Percentiles rank a stretch among this genome's conserved stretches.
Conservation (phyloP, 2,888 invertebrate genomes). For the Balanococcus diminutus region DNA sequence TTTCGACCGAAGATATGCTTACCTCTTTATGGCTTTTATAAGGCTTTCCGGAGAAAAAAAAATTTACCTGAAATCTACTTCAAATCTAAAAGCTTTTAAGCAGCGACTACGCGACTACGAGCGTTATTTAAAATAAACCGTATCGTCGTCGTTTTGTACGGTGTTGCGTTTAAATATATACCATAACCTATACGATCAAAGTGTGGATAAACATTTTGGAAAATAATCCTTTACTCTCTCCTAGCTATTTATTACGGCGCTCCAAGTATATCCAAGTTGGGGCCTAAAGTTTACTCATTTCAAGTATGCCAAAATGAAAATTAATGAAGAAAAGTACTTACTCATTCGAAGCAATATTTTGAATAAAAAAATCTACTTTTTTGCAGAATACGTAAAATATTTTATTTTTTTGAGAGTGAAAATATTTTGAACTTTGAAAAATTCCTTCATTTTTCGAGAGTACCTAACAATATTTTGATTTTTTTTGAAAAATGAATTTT, state of each 20-base stretch:
- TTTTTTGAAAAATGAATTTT: too few relatives aligned
- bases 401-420: too few relatives aligned
- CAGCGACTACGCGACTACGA: conserved; percentile 10
- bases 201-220: conserved; percentile 16
- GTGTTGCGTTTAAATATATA: background rate
- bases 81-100: conserved; percentile 33
- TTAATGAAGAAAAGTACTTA: too few relatives aligned
- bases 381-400: too few relatives aligned
- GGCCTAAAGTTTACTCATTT: background rate
- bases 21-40: conserved; percentile 16
- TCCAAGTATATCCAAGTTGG: too few relatives aligned
- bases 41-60: background rate
- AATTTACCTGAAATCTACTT: conserved; percentile 33
- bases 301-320: too few relatives aligned
- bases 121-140: conserved; percentile 33
- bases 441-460: too few relatives aligned
- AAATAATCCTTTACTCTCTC: conserved; percentile 12
- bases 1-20: background rate
- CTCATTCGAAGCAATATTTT: too few relatives aligned
- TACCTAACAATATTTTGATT: too few relatives aligned
- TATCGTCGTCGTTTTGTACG: conserved; percentile 16
- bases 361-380: too few relatives aligned
- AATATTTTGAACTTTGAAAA: too few relatives aligned
- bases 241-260: background rate
- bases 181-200: conserved; percentile 10